phyloP scores from a whole-genome alignment of 2,797 vertebrate genomes.

The Percopsis omiscomaycus region DNA sequence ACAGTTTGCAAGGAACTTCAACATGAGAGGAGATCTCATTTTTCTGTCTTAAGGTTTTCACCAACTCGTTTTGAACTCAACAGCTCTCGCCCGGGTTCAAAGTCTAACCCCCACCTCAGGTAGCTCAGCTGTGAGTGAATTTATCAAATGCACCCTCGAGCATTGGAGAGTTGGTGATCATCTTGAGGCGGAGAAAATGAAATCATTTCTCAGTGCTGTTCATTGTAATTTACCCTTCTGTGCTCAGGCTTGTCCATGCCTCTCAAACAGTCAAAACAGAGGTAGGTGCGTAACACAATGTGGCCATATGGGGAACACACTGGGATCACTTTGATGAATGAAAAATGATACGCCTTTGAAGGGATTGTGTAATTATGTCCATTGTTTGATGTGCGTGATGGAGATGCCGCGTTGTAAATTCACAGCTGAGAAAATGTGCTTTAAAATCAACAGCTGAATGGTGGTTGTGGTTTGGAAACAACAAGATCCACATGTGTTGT shows the following conservation, averaged over 20 bases:
- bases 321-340: constrained; percentile 77
- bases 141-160: constrained; percentile 67
- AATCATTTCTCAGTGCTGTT: constrained; percentile 81
- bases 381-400: constrained; percentile 76
- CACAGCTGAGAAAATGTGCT: constrained; percentile 72
- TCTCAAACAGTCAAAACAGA: constrained; percentile 62
- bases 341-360: constrained; percentile 74
- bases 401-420: constrained; percentile 73
- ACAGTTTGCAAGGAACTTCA: constrained; percentile 82
- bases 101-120: constrained; percentile 59
- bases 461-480: constrained; percentile 64
- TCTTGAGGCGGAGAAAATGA: constrained; percentile 79
- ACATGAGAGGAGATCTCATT: constrained; percentile 81
- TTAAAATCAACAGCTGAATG: constrained; percentile 73
- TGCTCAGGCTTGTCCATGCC: constrained; percentile 58
- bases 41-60: constrained; percentile 75
- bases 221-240: constrained; percentile 69
- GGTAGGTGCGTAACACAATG: constrained; percentile 74
- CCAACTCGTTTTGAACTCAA: constrained; percentile 71
- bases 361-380: constrained; percentile 74
- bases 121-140: constrained; percentile 69
- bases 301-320: constrained; percentile 74
- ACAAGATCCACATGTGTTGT: constrained; percentile 72
- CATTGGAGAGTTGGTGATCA: constrained; percentile 75
- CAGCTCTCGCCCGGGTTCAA: constrained; percentile 68